Evolutionary conservation across 2,113 vertebrate species (phyloP).

Genomic region (Channa argus): DNA sequence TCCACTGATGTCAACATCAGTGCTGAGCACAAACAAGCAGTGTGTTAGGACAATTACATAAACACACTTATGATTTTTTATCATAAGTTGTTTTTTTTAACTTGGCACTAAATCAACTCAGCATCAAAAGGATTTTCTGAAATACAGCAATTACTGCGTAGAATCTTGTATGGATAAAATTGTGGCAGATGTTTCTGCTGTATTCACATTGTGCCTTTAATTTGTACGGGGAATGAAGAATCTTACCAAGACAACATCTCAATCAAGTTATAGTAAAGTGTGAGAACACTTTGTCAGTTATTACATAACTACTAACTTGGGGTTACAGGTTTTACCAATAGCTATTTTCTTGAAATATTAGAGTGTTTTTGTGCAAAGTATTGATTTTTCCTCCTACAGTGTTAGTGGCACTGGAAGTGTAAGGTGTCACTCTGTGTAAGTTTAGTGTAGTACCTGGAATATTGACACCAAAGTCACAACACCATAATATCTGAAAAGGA

Average conservation of each 20-base stretch:
- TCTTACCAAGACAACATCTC: not conserved
- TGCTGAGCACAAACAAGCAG: slow-evolving; percentile 5
- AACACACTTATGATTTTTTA: slow-evolving; percentile 16
- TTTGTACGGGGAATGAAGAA: not conserved
- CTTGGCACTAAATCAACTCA: slow-evolving; percentile 3
- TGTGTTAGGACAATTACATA: slow-evolving; percentile 42
- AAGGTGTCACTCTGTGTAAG: slow-evolving; percentile 1
- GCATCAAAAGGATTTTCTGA: not conserved
- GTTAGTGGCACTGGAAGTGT: not conserved
- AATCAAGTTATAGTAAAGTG: not conserved
- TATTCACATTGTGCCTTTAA: not conserved
- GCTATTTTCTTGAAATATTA: not conserved
- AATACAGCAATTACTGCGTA: not conserved
- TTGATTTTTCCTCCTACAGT: no score
- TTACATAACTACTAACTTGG: not conserved
- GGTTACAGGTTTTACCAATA: not conserved
- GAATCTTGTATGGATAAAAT: not conserved
- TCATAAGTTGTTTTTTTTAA: not conserved
- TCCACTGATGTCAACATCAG: slow-evolving; percentile 44
- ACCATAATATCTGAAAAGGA: slow-evolving; percentile 90
- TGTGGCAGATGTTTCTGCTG: not conserved
- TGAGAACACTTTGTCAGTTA: not conserved
- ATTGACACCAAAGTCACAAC: slow-evolving; percentile 95
- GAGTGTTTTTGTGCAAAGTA: not conserved
- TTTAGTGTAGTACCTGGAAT: slow-evolving; percentile 88